Base-by-base conservation (phyloP, 2,888 invertebrate genomes). In the Lochmaea crataegi region DNA sequence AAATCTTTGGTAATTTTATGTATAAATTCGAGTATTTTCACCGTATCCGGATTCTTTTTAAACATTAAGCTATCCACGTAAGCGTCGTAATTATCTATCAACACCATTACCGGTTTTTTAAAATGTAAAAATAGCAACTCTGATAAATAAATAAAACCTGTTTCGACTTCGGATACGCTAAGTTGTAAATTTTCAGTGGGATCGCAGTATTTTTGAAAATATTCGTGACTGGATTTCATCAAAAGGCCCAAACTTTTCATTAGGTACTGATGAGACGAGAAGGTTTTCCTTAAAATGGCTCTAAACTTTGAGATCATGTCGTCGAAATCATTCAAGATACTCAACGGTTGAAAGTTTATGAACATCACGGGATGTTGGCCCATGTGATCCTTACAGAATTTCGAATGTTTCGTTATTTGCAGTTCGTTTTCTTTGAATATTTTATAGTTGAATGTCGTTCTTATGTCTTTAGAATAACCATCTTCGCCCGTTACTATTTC, bases 11-110 rank as follows among this genome's bases (percentile, higher is more conserved):
- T 38, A 14, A 65, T 45, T 6, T 57, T 57, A 22, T 64, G 70
- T 26, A 65, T 65, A 38, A 70, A 70, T 64, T 70, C 42, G 22
- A 70, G 56, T 12, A 70, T 70, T 64, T 57, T 70, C 6, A 57
- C 70, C 5, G 57, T 18, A 45, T 70, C 70, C 6, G 64, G 57
- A 57, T 70, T 64, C 6, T 42, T 64, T 32, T 65, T 64, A 12
- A 70, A 57, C n/a, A 70, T 45, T 42, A 70, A 64, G 45, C 70
- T 70, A 57, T 70, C 70, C n/a, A 70, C 22, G n/a, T 57, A 70
- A 2, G 70, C 51, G n/a, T 70, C 70, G 48, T 57, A 70, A 57
- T 70, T 70, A 57, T 70, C 70, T n/a, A 70, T 70, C 22, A 70
- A 57, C 16, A 70, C 64, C 22, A 48, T 56, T 1, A 57, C 64